Evolutionary conservation across 2,113 vertebrate genomes (phyloP).

Genomic region (Calyptomena viridis): DNA sequence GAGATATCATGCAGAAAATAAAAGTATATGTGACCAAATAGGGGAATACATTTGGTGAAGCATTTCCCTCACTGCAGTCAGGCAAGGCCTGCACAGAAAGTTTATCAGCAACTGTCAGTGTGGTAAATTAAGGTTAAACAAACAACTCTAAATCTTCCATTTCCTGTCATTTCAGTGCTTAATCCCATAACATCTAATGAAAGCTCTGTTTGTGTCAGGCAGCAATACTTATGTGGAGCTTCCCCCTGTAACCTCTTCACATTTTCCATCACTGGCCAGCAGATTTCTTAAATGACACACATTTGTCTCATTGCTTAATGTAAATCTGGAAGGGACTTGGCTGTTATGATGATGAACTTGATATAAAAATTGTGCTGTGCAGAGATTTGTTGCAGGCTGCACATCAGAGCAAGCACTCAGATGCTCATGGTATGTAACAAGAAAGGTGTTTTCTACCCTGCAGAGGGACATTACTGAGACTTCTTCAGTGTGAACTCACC

Average conservation of each 20-base stretch:
- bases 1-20: neutral
- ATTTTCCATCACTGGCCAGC: neutral
- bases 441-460: neutral
- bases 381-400: neutral
- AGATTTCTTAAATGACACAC: neutral
- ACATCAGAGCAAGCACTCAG: neutral
- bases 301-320: neutral
- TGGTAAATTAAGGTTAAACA: neutral
- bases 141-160: neutral
- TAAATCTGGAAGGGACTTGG: neutral
- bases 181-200: neutral
- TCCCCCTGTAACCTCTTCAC: neutral
- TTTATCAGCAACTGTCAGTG: neutral
- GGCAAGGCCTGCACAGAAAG: neutral
- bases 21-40: neutral
- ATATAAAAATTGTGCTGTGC: neutral
- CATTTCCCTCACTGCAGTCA: neutral
- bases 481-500: neutral
- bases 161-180: neutral
- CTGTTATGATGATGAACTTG: neutral
- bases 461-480: neutral
- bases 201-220: neutral
- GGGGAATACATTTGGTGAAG: neutral
- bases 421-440: neutral
- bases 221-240: neutral